Evolutionary conservation across 2,888 invertebrate genomes (phyloP).

Genomic region (Patella pellucida): DNA sequence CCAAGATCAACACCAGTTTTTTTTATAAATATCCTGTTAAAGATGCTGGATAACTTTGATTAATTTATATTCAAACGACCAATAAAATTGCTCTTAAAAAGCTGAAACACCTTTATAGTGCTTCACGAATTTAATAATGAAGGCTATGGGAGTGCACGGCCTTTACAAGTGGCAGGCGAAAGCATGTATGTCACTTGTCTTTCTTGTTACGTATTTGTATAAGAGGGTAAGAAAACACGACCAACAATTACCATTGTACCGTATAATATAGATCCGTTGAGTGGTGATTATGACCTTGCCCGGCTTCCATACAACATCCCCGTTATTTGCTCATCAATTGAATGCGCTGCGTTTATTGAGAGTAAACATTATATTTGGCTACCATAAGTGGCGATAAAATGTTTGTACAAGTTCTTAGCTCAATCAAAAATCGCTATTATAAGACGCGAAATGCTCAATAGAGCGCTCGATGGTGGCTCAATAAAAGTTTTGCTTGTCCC

Average conservation of each 20-base stretch:
- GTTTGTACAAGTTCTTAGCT: slow-evolving; percentile 9
- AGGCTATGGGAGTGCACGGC: too few species aligned
- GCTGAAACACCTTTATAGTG: too few species aligned
- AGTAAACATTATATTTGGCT: slow-evolving; percentile 11
- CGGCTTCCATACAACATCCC: too few species aligned
- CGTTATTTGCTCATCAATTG: slow-evolving; percentile 3
- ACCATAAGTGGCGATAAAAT: slow-evolving; percentile 1
- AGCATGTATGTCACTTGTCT: too few species aligned
- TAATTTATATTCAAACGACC: too few species aligned
- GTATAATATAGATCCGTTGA: not conserved
- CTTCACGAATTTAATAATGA: too few species aligned
- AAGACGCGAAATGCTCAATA: slow-evolving; percentile 1
- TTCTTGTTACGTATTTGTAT: slow-evolving; percentile 6
- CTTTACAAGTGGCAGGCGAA: too few species aligned
- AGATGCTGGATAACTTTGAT: too few species aligned
- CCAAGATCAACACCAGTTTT: too few species aligned
- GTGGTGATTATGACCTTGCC: slow-evolving; percentile 7
- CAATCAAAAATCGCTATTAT: slow-evolving; percentile 5
- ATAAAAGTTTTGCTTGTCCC: too few species aligned
- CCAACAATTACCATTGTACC: not conserved
- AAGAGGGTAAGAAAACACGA: slow-evolving; percentile 5
- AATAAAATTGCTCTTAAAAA: too few species aligned
- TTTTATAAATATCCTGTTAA: too few species aligned
- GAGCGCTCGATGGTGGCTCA: not conserved
- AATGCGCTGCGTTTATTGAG: not conserved